Evolutionary conservation across 1,140 invertebrate genomes (phyloP).

Genomic region (Oedothorax gibbosus): DNA sequence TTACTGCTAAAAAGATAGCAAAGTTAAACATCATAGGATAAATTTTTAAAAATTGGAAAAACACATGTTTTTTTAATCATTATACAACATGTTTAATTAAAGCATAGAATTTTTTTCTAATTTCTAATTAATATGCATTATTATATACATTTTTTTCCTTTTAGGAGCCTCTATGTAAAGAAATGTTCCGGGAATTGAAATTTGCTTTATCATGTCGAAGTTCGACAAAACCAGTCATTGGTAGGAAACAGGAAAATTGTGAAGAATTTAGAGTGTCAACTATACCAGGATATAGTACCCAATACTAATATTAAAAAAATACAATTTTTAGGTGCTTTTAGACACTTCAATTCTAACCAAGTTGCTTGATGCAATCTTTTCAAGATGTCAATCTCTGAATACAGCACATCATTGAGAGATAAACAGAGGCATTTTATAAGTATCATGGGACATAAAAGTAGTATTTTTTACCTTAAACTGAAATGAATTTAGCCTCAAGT

Average conservation of each 20-base stretch:
- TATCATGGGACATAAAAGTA: slow-evolving; percentile 48
- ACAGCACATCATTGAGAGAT: slow-evolving; percentile 24
- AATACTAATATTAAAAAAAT: slow-evolving; percentile 44
- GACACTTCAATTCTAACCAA: slow-evolving; percentile 33
- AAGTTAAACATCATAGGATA: too few relatives aligned
- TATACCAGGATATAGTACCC: slow-evolving; percentile 57
- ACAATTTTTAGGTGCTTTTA: slow-evolving; percentile 53
- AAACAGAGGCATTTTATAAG: slow-evolving; percentile 48
- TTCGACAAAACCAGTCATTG: slow-evolving; percentile 64
- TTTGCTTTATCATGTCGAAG: slow-evolving; percentile 65
- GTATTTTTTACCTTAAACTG: slow-evolving; percentile 50
- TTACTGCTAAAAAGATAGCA: too few relatives aligned
- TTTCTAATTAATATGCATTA: background rate
- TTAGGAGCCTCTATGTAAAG: slow-evolving; percentile 64
- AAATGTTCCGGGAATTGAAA: slow-evolving; percentile 65
- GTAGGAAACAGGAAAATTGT: slow-evolving; percentile 54
- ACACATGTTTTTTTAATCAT: too few relatives aligned
- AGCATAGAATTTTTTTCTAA: background rate
- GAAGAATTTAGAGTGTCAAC: slow-evolving; percentile 58
- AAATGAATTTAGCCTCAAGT: slow-evolving; percentile 49
- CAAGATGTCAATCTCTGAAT: slow-evolving; percentile 5
- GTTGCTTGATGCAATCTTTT: slow-evolving; percentile 51
- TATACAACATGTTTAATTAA: too few relatives aligned
- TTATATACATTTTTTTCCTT: slow-evolving; percentile 25
- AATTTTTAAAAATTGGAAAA: too few relatives aligned